These are phyloP conservation scores for Macrostomum cliftonense DNA, from an alignment of 2,888 invertebrate species.

Conservation along the genomic window DNA sequence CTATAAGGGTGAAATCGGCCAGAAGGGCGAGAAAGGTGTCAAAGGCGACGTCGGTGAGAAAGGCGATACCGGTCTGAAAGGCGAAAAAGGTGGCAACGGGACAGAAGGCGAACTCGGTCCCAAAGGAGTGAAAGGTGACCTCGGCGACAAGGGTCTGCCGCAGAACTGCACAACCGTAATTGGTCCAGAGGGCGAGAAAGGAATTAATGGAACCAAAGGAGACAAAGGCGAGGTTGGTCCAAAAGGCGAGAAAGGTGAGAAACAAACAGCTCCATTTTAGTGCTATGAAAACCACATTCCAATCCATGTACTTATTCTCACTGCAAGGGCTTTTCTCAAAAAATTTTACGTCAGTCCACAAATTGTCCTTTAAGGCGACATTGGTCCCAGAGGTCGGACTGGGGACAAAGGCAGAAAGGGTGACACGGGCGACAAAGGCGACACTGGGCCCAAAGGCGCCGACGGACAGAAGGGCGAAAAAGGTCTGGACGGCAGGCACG, in stretches of 20 bases:
- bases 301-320: no score
- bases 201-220: not conserved
- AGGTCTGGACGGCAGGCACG: not conserved
- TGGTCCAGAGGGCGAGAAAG: not conserved
- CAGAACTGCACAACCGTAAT: not conserved
- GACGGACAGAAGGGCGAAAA: not conserved
- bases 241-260: not conserved
- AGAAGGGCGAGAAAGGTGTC: not conserved
- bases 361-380: no score
- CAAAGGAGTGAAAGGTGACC: not conserved
- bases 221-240: not conserved
- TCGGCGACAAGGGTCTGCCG: not conserved
- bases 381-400: not conserved
- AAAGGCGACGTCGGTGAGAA: slow-evolving; percentile 3
- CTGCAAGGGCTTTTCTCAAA: no score
- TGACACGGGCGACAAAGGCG: not conserved
- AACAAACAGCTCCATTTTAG: no score
- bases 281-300: no score
- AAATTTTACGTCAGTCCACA: no score
- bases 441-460: slow-evolving; percentile 3
- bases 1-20: slow-evolving; percentile 1
- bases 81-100: no score
- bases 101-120: no score
- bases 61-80: not conserved
- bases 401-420: not conserved